phyloP scores from a whole-genome alignment of 2,888 invertebrate species.

The Tetanocera ferruginea region DNA sequence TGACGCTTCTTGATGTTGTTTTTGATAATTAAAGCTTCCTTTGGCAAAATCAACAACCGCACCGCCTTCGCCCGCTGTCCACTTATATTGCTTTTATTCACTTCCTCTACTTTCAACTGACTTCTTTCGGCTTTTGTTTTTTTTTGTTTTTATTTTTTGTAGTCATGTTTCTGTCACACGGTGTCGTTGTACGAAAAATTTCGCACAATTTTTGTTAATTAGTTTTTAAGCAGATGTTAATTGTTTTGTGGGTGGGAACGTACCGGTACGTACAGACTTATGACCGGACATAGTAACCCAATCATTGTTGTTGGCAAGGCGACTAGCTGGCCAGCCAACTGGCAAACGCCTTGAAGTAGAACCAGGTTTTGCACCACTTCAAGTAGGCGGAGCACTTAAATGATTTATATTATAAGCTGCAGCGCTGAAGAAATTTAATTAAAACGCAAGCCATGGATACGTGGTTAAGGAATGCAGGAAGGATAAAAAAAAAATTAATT shows the following conservation, averaged over 20 bases:
- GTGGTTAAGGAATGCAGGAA: not conserved
- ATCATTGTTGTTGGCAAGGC: not conserved
- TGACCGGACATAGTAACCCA: not conserved
- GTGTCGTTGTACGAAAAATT: slow-evolving; percentile 19
- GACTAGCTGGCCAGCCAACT: not conserved
- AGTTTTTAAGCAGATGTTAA: slow-evolving; percentile 40
- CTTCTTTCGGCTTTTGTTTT: not conserved
- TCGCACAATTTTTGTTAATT: slow-evolving; percentile 33
- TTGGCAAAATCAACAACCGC: slow-evolving; percentile 10
- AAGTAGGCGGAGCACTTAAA: slow-evolving; percentile 6
- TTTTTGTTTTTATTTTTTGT: not conserved
- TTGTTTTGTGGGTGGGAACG: slow-evolving; percentile 34
- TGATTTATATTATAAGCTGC: slow-evolving; percentile 11
- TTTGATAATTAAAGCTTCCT: no score
- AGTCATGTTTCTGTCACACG: slow-evolving; percentile 1
- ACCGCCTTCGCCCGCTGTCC: not conserved
- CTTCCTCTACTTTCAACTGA: not conserved
- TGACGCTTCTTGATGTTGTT: not conserved
- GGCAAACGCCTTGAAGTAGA: not conserved
- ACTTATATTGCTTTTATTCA: not conserved
- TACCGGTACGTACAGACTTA: not conserved
- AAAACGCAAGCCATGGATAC: not conserved
- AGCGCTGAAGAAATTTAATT: not conserved
- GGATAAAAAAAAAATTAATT: not conserved
- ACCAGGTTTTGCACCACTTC: not conserved